A percentile compares a stretch with the other conserved stretches of the same genome.
Evolutionary conservation across 2,113 vertebrate species (phyloP).

Genomic region (Illadopsis cleaveri): DNA sequence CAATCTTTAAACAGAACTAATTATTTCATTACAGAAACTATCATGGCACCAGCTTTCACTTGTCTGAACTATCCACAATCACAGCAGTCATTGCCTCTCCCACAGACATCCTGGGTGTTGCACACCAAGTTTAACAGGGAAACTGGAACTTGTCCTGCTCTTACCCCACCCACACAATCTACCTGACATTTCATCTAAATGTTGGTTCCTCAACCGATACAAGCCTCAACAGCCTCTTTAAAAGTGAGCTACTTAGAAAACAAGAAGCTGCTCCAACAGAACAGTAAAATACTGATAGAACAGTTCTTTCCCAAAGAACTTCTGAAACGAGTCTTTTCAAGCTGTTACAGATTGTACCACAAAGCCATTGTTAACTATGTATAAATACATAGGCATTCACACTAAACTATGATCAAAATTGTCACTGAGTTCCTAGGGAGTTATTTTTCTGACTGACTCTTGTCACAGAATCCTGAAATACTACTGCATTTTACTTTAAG

Average conservation of each 20-base stretch:
- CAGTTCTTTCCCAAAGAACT: background rate
- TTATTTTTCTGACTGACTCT: background rate
- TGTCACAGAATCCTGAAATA: background rate
- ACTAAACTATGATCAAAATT: background rate
- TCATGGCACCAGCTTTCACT: constrained; percentile 46
- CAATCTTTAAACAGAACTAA: constrained; percentile 51
- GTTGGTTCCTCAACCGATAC: background rate
- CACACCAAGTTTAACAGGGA: fast-evolving
- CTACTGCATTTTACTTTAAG: background rate
- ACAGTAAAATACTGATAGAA: background rate
- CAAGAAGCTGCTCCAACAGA: background rate
- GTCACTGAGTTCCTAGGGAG: background rate
- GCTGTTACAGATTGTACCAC: background rate
- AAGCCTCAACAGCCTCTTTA: background rate
- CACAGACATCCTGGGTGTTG: background rate
- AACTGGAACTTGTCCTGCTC: background rate
- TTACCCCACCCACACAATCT: background rate
- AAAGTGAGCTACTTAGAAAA: background rate
- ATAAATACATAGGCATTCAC: background rate
- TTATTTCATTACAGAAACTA: constrained; percentile 56
- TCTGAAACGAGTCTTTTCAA: background rate
- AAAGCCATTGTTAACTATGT: background rate
- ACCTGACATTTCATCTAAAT: background rate
- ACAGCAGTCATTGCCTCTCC: background rate
- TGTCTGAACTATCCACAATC: background rate